Evolutionary conservation across 2,888 invertebrate species (phyloP), one percentile per base, ranked within the genome.

Genomic region (Tachina lurida): DNA sequence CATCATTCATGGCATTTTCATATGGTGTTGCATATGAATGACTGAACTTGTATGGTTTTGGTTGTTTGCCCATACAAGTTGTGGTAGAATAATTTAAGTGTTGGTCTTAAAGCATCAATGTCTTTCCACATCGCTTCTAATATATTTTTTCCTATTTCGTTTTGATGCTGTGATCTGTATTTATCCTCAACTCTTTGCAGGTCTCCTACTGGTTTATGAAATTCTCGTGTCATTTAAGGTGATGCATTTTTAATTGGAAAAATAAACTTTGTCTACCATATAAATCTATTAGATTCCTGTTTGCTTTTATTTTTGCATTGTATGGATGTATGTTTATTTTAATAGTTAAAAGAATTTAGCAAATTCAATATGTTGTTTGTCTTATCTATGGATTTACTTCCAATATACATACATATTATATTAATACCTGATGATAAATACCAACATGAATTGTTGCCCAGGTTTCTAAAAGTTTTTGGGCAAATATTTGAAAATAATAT

Each of bases 31-130:
- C 73, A 73, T 77, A 67, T 81, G 76, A 17, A 3, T 71, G 76
- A 17, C 10, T 71, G 54, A 71, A 52, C 79, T 73, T 79, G 79
- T 73, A 65, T 73, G 71, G 47, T 62, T 73, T 56, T 73, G 71
- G 47, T 62, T 52, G 65, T 60, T 60, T 74, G 74, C 58, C 56
- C 74, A 74, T 74, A 60, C 58, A 67, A 82, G 60, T 73, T 83
- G 83, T 86, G 79, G 86, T 86, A 86, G 86, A 86, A 86, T 86
- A 86, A 86, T 83, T 86, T 83, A 86, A 86, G 86, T 83, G 83
- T 83, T 86, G 86, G 31, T 83, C 79, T 83, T 86, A 83, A 78
- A 67, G 79, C 83, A 71, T 86, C 83, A 86, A 79, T 83, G 79
- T 71, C 74, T 62, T 73, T 81, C 60, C 31, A 68, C 68, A 68